Evolutionary conservation across 2,113 vertebrate genomes (phyloP).

Genomic region (Psittacara wagleri): DNA sequence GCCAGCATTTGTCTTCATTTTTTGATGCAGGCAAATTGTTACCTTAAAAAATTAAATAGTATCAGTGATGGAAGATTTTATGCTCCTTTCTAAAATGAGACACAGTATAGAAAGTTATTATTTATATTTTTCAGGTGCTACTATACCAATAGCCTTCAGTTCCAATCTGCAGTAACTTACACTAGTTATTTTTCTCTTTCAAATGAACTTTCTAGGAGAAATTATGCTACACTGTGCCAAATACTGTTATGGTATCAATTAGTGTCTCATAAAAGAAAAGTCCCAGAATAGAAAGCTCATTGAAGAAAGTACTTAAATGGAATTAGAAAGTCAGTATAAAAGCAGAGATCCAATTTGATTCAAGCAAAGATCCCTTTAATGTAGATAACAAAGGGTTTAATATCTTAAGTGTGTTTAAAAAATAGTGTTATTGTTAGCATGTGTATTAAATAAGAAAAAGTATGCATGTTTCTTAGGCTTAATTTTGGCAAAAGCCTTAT

Average conservation of each 20-base stretch:
- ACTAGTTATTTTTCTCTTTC: background rate
- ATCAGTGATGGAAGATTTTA: background rate
- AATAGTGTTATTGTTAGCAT: background rate
- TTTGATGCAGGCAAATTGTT: background rate
- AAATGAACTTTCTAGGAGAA: background rate
- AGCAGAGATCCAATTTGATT: background rate
- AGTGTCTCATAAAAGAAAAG: background rate
- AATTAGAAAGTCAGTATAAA: conserved; percentile 16
- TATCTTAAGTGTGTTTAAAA: background rate
- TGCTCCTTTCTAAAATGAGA: background rate
- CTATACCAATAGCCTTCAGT: background rate
- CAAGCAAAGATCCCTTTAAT: background rate
- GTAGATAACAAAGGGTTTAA: background rate
- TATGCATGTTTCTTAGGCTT: background rate
- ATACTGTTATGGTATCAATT: background rate
- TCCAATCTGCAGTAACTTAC: background rate
- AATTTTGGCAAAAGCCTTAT: background rate
- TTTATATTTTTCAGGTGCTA: background rate
- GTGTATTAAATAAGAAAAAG: background rate
- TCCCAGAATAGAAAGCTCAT: background rate
- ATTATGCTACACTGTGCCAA: background rate
- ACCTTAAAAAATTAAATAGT: background rate
- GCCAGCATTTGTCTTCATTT: background rate
- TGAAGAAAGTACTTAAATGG: background rate
- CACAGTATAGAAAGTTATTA: background rate